Evolutionary conservation across 1,140 invertebrate genomes (phyloP).

Genomic region (Drosophila asahinai): DNA sequence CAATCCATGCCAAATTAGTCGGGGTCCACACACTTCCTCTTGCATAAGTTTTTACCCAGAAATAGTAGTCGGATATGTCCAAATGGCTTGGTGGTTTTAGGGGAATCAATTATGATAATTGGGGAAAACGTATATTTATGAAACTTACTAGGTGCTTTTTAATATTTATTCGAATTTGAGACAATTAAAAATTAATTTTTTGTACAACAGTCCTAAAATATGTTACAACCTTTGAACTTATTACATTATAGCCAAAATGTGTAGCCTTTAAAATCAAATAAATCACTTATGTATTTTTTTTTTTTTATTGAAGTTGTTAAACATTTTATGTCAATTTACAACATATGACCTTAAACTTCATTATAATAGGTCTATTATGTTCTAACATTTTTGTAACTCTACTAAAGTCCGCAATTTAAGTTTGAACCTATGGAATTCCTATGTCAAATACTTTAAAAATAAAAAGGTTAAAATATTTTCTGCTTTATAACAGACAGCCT

Average conservation of each 20-base stretch:
- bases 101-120: conserved; percentile 16
- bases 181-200: too few species aligned
- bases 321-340: too few species aligned
- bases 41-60: conserved; percentile 31
- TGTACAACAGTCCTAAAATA: too few species aligned
- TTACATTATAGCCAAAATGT: neutral
- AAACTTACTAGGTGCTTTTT: too few species aligned
- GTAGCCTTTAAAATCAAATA: neutral
- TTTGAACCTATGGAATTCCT: neutral
- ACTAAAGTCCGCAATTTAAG: neutral
- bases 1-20: conserved; percentile 32
- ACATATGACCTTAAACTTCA: neutral
- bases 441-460: neutral
- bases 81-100: conserved; percentile 4
- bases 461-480: neutral
- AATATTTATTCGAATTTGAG: too few species aligned
- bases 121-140: too few species aligned
- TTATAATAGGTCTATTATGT: conserved; percentile 2
- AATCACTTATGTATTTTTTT: too few species aligned
- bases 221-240: too few species aligned
- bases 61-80: conserved; percentile 12
- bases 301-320: too few species aligned
- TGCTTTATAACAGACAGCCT: neutral
- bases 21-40: conserved; percentile 23
- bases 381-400: neutral